phyloP scores from a whole-genome alignment of 2,888 invertebrate genomes.

The Artemia sp. region DNA sequence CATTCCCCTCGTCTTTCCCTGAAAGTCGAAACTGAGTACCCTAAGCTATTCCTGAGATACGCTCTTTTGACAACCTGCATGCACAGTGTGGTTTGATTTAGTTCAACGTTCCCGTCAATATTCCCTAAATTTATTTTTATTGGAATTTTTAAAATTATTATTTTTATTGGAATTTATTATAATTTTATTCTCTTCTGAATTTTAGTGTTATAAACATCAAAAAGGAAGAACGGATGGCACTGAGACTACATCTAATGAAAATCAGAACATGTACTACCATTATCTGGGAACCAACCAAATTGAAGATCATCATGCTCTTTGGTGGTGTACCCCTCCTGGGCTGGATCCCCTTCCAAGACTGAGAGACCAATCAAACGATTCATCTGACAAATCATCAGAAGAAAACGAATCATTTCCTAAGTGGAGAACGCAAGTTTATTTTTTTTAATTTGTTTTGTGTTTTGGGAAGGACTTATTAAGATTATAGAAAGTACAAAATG shows the following conservation, averaged over 20 bases:
- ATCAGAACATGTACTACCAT: slow-evolving; percentile 91
- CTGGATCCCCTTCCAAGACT: too few species aligned
- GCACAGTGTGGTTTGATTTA: too few species aligned
- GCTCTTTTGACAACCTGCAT: too few species aligned
- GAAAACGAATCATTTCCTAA: slow-evolving; percentile 42
- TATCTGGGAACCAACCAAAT: slow-evolving; percentile 62
- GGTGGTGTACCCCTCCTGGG: too few species aligned
- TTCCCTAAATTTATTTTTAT: too few species aligned
- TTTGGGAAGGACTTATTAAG: not conserved
- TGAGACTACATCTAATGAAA: slow-evolving; percentile 64
- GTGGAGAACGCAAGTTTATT: slow-evolving; percentile 61
- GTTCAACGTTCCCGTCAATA: too few species aligned
- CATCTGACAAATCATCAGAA: slow-evolving; percentile 74
- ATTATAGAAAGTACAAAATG: not conserved
- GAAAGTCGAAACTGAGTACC: too few species aligned
- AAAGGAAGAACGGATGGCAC: slow-evolving; percentile 75
- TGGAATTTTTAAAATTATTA: too few species aligned
- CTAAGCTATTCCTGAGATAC: too few species aligned
- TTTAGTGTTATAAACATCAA: slow-evolving; percentile 59
- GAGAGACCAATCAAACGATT: slow-evolving; percentile 31
- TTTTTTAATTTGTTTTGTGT: not conserved
- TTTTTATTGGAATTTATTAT: too few species aligned
- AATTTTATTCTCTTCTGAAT: slow-evolving; percentile 23
- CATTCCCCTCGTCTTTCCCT: too few species aligned
- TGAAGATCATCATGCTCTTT: slow-evolving; percentile 42